Conservation (phyloP, 2,888 invertebrate genomes). For the Xylota segnis region DNA sequence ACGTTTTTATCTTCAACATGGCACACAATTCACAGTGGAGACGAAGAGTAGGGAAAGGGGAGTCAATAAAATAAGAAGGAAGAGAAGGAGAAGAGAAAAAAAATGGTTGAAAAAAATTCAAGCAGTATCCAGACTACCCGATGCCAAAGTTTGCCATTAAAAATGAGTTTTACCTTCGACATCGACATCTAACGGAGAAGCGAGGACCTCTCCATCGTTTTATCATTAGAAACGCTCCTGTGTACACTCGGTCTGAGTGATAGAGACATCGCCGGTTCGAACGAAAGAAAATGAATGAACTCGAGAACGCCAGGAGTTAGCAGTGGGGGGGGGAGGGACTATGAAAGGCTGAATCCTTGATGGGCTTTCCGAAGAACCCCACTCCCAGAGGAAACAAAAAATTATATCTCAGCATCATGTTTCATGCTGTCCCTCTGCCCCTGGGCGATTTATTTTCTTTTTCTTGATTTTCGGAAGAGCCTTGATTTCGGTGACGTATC, state of each 20-base stretch:
- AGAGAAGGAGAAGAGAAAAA: background rate
- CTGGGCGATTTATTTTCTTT: slow-evolving; percentile 38
- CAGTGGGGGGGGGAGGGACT: slow-evolving; percentile 5
- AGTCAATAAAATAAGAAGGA: background rate
- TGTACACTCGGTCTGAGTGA: slow-evolving; percentile 39
- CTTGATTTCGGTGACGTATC: slow-evolving; percentile 16
- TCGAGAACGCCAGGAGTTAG: slow-evolving; percentile 19
- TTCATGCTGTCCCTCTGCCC: slow-evolving; percentile 44
- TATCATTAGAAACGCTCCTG: slow-evolving; percentile 51
- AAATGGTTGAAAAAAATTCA: slow-evolving; percentile 31
- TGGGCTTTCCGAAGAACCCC: slow-evolving; percentile 31
- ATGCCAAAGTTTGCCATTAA: slow-evolving; percentile 64
- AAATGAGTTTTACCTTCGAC: slow-evolving; percentile 65
- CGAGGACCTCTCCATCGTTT: slow-evolving; percentile 52
- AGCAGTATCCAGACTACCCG: slow-evolving; percentile 21
- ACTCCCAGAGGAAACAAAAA: slow-evolving; percentile 32
- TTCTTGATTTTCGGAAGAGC: slow-evolving; percentile 30
- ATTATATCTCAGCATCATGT: slow-evolving; percentile 55
- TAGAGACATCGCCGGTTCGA: slow-evolving; percentile 42
- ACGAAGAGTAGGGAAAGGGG: slow-evolving; percentile 7
- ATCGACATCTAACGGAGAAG: slow-evolving; percentile 36
- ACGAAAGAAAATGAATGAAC: slow-evolving; percentile 50
- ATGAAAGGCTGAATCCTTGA: slow-evolving; percentile 34
- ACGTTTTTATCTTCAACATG: slow-evolving; percentile 73
- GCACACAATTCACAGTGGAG: slow-evolving; percentile 47